These are phyloP conservation scores for Caenorhabditis zanzibari DNA, from an alignment of 2,888 invertebrate species.

Conservation along the genomic window DNA sequence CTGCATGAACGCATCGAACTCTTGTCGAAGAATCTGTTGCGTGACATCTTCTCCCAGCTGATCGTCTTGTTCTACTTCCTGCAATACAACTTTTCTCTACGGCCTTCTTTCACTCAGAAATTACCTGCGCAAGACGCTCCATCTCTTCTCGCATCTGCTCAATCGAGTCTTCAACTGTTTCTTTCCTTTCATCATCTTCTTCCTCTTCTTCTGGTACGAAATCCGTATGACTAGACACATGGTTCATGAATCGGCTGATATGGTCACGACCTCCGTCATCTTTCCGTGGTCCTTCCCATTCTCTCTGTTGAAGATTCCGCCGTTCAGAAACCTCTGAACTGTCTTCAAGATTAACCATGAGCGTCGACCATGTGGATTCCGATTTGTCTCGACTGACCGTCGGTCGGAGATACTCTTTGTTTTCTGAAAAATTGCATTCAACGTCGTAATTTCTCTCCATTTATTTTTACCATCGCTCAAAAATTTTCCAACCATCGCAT, in stretches of 20 bases:
- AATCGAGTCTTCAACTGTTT: slow-evolving; percentile 58
- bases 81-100: not conserved
- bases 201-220: slow-evolving; percentile 68
- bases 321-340: slow-evolving; percentile 71
- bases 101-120: not conserved
- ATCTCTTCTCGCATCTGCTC: slow-evolving; percentile 65
- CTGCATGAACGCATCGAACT: slow-evolving; percentile 79
- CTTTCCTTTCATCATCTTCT: slow-evolving; percentile 8
- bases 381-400: slow-evolving; percentile 69
- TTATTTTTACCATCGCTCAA: slow-evolving; percentile 86
- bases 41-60: slow-evolving; percentile 70
- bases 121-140: slow-evolving; percentile 52
- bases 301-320: slow-evolving; percentile 71
- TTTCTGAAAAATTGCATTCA: slow-evolving; percentile 68
- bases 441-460: not conserved
- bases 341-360: slow-evolving; percentile 76
- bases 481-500: slow-evolving; percentile 92
- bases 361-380: slow-evolving; percentile 71
- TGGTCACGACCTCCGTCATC: slow-evolving; percentile 46
- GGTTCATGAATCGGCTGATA: slow-evolving; percentile 54
- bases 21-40: slow-evolving; percentile 70
- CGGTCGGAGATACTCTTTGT: slow-evolving; percentile 74
- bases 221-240: slow-evolving; percentile 57
- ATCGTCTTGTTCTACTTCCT: slow-evolving; percentile 68
- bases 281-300: slow-evolving; percentile 63